Evolutionary conservation across 1,140 invertebrate species (phyloP).

Genomic region (Marisa cornuarietis): DNA sequence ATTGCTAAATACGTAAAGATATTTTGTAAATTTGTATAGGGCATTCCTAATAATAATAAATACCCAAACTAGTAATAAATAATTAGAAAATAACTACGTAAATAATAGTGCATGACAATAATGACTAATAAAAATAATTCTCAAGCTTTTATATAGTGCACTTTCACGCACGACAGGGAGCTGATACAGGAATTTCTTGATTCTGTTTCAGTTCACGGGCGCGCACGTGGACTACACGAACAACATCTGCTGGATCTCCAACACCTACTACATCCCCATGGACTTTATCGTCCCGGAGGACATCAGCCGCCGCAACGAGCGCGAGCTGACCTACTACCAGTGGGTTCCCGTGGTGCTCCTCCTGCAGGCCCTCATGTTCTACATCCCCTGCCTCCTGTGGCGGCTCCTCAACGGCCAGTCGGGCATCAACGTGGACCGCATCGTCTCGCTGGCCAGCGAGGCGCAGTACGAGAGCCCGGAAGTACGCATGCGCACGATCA

Average conservation of each 20-base stretch:
- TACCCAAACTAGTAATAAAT: no score
- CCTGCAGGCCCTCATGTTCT: constrained; percentile 70
- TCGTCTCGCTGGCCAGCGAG: constrained; percentile 55
- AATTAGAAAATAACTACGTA: no score
- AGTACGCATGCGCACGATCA: constrained; percentile 58
- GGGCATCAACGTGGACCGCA: constrained; percentile 65
- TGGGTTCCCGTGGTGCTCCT: constrained; percentile 71
- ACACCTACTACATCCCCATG: constrained; percentile 67
- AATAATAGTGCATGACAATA: no score
- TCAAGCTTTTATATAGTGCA: no score
- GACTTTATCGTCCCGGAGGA: constrained; percentile 50
- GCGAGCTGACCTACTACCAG: constrained; percentile 69
- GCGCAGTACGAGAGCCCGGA: constrained; percentile 62
- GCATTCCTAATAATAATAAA: no score
- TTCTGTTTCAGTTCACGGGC: constrained; percentile 61
- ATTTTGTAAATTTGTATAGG: no score
- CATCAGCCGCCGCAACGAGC: constrained; percentile 46
- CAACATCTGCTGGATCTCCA: constrained; percentile 66
- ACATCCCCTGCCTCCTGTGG: constrained; percentile 71
- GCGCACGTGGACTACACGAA: constrained; percentile 67
- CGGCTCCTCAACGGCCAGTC: constrained; percentile 68
- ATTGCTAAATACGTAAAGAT: no score
- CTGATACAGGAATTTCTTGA: not conserved
- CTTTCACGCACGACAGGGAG: no score
- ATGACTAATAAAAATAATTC: no score